A percentile compares a stretch with the other conserved stretches of the same genome.
Conservation (phyloP, 2,113 vertebrate species). For the Clarias batrachus region DNA sequence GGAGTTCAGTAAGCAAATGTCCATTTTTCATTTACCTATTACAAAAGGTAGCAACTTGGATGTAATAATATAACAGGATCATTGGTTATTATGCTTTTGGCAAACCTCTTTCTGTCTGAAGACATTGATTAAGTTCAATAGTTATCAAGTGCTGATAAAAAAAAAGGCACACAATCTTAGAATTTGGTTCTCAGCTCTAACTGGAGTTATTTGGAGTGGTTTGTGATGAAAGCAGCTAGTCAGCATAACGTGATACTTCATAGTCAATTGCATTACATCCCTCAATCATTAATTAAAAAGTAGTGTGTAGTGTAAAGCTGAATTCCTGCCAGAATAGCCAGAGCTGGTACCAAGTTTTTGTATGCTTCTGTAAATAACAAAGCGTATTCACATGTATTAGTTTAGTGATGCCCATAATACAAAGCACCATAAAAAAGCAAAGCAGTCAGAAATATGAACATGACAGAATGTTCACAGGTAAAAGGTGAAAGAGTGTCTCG, state of each 20-base stretch:
- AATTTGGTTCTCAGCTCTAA: background rate
- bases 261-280: conserved; percentile 4
- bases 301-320: background rate
- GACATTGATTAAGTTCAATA: too few species aligned
- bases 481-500: background rate
- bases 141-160: too few species aligned
- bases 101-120: too few species aligned
- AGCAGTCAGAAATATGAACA: background rate
- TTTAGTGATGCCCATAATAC: background rate
- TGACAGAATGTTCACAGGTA: background rate
- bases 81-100: too few species aligned
- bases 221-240: conserved; percentile 23
- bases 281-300: background rate
- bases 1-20: background rate
- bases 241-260: background rate
- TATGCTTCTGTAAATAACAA: background rate
- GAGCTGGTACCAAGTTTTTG: background rate
- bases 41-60: background rate
- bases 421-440: background rate
- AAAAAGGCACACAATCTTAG: too few species aligned
- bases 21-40: background rate
- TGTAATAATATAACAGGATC: background rate
- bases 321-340: background rate
- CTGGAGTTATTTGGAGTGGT: background rate
- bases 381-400: background rate